Evolutionary conservation across 2,797 vertebrate genomes (phyloP).

Genomic region (Argyrosomus regius): DNA sequence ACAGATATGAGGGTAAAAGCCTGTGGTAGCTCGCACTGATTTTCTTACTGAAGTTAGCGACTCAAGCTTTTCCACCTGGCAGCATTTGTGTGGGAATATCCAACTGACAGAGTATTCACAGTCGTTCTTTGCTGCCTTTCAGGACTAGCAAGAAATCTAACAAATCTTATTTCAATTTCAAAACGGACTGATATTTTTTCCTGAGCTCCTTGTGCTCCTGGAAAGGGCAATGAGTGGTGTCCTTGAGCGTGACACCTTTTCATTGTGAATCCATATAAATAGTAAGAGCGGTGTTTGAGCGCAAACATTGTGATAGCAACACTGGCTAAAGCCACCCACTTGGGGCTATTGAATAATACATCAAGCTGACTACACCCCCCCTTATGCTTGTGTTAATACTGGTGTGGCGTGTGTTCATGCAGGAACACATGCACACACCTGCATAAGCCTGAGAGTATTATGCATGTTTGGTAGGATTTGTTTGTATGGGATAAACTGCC

Average conservation of each 20-base stretch:
- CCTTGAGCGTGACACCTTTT: slow-evolving; percentile 50
- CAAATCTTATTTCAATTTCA: slow-evolving; percentile 4
- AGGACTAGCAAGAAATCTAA: slow-evolving; percentile 3
- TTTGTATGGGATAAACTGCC: slow-evolving; percentile 52
- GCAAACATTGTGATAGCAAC: slow-evolving; percentile 66
- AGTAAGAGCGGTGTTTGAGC: slow-evolving; percentile 53
- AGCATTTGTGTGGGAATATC: background rate
- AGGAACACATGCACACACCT: slow-evolving; percentile 40
- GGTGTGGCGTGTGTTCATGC: slow-evolving; percentile 4
- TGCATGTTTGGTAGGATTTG: slow-evolving; percentile 45
- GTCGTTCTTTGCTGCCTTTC: background rate
- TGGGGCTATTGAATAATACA: slow-evolving; percentile 79
- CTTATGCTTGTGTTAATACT: slow-evolving; percentile 65
- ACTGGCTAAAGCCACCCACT: slow-evolving; percentile 69
- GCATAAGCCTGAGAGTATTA: slow-evolving; percentile 29
- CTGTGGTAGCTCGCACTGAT: background rate
- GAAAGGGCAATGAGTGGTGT: slow-evolving; percentile 31
- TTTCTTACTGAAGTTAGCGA: slow-evolving; percentile 1
- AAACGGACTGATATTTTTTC: background rate
- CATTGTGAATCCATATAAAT: slow-evolving; percentile 46
- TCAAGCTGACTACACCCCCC: slow-evolving; percentile 63
- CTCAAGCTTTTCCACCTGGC: slow-evolving; percentile 17
- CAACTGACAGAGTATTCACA: slow-evolving; percentile 4
- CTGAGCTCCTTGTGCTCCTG: background rate
- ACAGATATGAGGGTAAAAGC: slow-evolving; percentile 59